Evolutionary conservation across 2,888 invertebrate genomes (phyloP).

Genomic region (Agrochola macilenta): DNA sequence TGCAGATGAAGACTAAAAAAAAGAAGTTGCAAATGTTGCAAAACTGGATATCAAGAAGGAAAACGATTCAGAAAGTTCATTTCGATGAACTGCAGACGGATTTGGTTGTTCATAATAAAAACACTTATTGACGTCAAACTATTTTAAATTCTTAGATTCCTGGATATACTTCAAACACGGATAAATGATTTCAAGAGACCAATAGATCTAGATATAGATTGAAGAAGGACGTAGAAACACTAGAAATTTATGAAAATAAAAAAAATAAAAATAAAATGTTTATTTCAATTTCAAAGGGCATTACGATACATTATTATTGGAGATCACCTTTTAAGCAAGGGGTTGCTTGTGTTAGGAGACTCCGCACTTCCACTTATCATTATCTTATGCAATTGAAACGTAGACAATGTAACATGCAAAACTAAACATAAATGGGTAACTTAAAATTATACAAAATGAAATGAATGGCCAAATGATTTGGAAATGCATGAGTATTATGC

Average conservation of each 20-base stretch:
- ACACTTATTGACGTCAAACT: neutral
- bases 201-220: neutral
- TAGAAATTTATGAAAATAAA: neutral
- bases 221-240: neutral
- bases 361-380: no score
- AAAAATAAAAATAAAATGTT: no score
- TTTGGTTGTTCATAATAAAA: neutral
- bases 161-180: neutral
- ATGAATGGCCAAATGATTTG: no score
- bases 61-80: conserved; percentile 16
- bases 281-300: no score
- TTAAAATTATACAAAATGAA: no score
- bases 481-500: no score
- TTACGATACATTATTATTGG: no score
- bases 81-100: neutral
- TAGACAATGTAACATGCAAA: no score
- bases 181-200: neutral
- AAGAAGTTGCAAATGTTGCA: neutral
- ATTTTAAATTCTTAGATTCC: neutral
- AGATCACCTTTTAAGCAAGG: no score
- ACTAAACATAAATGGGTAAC: no score
- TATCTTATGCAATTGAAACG: no score
- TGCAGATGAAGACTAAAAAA: neutral
- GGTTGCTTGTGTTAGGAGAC: no score
- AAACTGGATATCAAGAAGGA: conserved; percentile 31